These are phyloP conservation scores for Lethrus apterus DNA, from an alignment of 1,140 invertebrate genomes.

Conservation along the genomic window DNA sequence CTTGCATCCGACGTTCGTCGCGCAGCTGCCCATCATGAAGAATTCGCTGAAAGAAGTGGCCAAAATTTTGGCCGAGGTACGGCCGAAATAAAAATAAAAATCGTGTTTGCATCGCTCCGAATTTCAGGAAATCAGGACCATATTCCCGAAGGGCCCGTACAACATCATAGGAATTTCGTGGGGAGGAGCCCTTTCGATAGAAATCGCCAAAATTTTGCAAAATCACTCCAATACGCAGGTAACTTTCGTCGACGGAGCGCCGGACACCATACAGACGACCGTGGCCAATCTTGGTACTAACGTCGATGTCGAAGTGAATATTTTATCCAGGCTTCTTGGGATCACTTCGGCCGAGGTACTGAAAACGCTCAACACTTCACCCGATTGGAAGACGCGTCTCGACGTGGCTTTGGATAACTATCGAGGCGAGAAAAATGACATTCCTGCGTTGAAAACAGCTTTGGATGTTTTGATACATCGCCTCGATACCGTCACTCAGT, in stretches of 20 bases:
- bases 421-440: constrained; percentile 19
- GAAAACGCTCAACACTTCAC: constrained; percentile 17
- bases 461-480: constrained; percentile 24
- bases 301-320: constrained; percentile 25
- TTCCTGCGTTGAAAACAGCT: constrained; percentile 21
- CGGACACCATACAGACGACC: constrained; percentile 32
- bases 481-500: constrained; percentile 23
- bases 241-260: constrained; percentile 37
- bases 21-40: constrained; percentile 25
- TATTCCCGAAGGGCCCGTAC: constrained; percentile 35
- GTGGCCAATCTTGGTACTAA: constrained; percentile 31
- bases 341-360: constrained; percentile 24
- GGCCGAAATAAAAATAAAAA: neutral
- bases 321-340: constrained; percentile 31
- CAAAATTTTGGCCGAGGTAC: constrained; percentile 21
- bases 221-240: constrained; percentile 29
- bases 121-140: constrained; percentile 30
- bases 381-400: constrained; percentile 13
- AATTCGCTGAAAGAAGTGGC: constrained; percentile 26
- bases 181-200: constrained; percentile 36
- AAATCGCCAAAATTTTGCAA: constrained; percentile 35
- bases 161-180: constrained; percentile 38
- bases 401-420: constrained; percentile 23
- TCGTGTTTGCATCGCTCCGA: too few species aligned
- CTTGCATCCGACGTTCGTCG: constrained; percentile 34